These are phyloP conservation scores for Polia nebulosa DNA, from an alignment of 2,888 invertebrate species.

Conservation along the genomic window DNA sequence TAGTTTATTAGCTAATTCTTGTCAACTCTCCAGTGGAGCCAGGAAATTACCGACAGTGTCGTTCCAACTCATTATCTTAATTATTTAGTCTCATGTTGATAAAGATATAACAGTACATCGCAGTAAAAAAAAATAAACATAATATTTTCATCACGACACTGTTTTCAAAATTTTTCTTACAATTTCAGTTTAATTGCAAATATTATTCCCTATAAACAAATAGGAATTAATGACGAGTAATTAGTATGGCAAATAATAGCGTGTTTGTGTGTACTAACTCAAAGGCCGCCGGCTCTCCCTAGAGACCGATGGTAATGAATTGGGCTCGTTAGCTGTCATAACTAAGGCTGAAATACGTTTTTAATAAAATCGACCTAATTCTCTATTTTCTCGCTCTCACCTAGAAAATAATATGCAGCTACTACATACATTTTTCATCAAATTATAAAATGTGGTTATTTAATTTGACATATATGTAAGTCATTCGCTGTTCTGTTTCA, in stretches of 20 bases:
- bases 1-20: constrained; percentile 40
- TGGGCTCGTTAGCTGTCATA: constrained; percentile 73
- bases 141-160: neutral
- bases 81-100: constrained; percentile 27
- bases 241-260: constrained; percentile 76
- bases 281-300: constrained; percentile 70
- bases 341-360: constrained; percentile 63
- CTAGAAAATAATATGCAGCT: neutral
- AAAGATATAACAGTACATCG: constrained; percentile 3
- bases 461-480: constrained; percentile 13
- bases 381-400: constrained; percentile 40
- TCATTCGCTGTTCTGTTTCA: neutral
- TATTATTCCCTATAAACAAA: constrained; percentile 56
- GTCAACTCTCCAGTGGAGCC: constrained; percentile 46
- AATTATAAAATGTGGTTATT: constrained; percentile 4
- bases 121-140: neutral
- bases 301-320: constrained; percentile 75
- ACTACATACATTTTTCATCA: neutral
- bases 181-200: constrained; percentile 26
- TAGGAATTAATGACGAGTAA: constrained; percentile 72
- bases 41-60: constrained; percentile 29
- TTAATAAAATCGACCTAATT: constrained; percentile 67
- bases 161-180: neutral
- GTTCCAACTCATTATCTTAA: constrained; percentile 35
- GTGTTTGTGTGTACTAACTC: constrained; percentile 75